Evolutionary conservation across 2,113 vertebrate species (phyloP), one percentile per base, ranked within the genome.

Genomic region (Corvus moneduloides): DNA sequence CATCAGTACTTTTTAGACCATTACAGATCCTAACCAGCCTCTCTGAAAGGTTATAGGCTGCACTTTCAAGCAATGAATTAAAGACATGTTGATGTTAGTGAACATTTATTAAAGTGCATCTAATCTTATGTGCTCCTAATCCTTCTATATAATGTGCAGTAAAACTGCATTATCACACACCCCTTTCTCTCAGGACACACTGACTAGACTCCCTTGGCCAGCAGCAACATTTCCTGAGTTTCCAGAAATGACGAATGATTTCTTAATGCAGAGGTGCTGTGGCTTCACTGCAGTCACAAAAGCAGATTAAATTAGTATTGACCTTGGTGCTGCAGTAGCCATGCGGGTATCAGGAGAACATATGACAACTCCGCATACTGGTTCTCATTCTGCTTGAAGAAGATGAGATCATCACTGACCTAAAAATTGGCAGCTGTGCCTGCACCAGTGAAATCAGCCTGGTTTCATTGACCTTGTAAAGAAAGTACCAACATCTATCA

Each of bases 261-360:
- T 89, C 83, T 96, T 95, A 94, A 95, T 91, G 93, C 86, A 95
- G 80, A 78, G 94, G 80, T 78, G 77, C 86, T 3, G 13, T 78
- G 69, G 80, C 84, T 94, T 92, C 58, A 81, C 93, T 97, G 96
- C 94, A 97, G 93, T 93, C 89, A 90, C 91, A 89, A 84, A 92
- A 93, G 86, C 68, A 93, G 87, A 97, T 97, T 95, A 84, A 97
- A 97, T 97, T 97, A 96, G 91, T 93, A 96, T 97, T 95, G 96
- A 96, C 95, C 94, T 94, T 92, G 11, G 10, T 92, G 59, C 91
- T 90, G 96, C 96, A 91, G 95, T 84, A 86, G 88, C 93, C 0
- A 1, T 8, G 5, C 0, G 19, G 51, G 39, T 89, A 92, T 89
- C 83, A 75, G 85, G 30, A 92, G 91, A 90, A 87, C 12, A 10